Evolutionary conservation across 1,140 invertebrate species (phyloP).

Genomic region (Orchesella cincta): DNA sequence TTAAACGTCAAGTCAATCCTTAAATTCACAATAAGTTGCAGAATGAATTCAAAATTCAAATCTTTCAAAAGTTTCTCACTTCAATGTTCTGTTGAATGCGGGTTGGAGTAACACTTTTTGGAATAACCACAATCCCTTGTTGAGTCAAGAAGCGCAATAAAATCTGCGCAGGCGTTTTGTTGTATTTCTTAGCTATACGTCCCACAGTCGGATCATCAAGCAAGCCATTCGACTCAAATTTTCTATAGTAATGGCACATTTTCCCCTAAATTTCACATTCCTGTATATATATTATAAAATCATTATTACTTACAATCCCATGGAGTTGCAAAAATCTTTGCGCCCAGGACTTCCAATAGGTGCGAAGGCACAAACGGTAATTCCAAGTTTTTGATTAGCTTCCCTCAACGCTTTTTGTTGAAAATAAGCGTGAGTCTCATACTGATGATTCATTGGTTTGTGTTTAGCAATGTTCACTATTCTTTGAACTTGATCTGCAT

Average conservation of each 20-base stretch:
- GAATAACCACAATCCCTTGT: conserved; percentile 56
- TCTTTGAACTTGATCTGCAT: conserved; percentile 59
- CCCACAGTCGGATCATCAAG: conserved; percentile 54
- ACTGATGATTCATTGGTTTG: conserved; percentile 60
- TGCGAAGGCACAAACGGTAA: conserved; percentile 76
- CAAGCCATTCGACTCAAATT: conserved; percentile 45
- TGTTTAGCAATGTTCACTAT: conserved; percentile 58
- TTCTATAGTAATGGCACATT: not conserved
- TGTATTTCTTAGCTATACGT: conserved; percentile 54
- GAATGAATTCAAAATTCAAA: not conserved
- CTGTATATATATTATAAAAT: not conserved
- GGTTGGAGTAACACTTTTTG: conserved; percentile 55
- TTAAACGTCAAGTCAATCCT: not conserved
- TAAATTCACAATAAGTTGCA: not conserved
- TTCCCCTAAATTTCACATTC: not conserved
- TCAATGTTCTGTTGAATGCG: conserved; percentile 56
- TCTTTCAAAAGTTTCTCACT: conserved; percentile 31
- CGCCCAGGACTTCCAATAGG: conserved; percentile 75
- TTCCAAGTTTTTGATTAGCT: conserved; percentile 55
- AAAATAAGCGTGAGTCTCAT: conserved; percentile 60
- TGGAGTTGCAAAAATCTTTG: conserved; percentile 10
- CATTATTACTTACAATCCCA: conserved; percentile 1
- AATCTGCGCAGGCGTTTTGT: conserved; percentile 57
- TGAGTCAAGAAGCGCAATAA: conserved; percentile 57
- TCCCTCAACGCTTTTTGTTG: conserved; percentile 57